A percentile compares a stretch with the other conserved stretches of the same genome.
phyloP scores from a whole-genome alignment of 2,888 invertebrate species.

The Cerceris rybyensis region DNA sequence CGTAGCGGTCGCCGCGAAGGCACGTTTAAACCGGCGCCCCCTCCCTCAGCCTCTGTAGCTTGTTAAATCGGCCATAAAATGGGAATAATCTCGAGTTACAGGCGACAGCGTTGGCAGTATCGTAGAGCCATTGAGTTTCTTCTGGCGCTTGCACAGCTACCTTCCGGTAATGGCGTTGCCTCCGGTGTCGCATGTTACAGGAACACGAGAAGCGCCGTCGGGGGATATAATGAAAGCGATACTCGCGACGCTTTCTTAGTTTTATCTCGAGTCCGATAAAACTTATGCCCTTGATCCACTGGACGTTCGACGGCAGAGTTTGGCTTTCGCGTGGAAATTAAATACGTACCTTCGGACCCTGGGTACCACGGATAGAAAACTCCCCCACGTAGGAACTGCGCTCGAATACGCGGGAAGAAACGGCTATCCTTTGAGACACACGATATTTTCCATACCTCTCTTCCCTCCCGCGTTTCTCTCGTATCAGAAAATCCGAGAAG shows the following conservation, averaged over 20 bases:
- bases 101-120: conserved; percentile 62
- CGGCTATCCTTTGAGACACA: conserved; percentile 58
- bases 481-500: conserved; percentile 60
- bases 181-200: conserved; percentile 56
- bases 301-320: background rate
- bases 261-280: conserved; percentile 38
- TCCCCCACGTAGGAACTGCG: background rate
- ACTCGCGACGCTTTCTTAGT: conserved; percentile 25
- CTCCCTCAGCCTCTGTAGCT: conserved; percentile 54
- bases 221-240: conserved; percentile 54
- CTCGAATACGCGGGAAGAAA: conserved; percentile 19
- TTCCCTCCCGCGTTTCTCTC: conserved; percentile 6
- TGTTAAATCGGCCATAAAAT: conserved; percentile 76
- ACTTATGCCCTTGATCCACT: conserved; percentile 20
- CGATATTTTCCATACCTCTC: conserved; percentile 50
- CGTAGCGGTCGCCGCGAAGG: conserved; percentile 6
- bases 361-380: conserved; percentile 25
- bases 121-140: conserved; percentile 58
- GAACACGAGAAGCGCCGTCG: conserved; percentile 52
- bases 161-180: conserved; percentile 63
- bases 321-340: conserved; percentile 39
- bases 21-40: conserved; percentile 30
- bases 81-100: conserved; percentile 75
- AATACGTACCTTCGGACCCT: conserved; percentile 15
- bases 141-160: conserved; percentile 50